A percentile compares a stretch with the other conserved stretches of the same genome.
Conservation (phyloP, 2,113 vertebrate species). For the Phrynosoma blainvillii region DNA sequence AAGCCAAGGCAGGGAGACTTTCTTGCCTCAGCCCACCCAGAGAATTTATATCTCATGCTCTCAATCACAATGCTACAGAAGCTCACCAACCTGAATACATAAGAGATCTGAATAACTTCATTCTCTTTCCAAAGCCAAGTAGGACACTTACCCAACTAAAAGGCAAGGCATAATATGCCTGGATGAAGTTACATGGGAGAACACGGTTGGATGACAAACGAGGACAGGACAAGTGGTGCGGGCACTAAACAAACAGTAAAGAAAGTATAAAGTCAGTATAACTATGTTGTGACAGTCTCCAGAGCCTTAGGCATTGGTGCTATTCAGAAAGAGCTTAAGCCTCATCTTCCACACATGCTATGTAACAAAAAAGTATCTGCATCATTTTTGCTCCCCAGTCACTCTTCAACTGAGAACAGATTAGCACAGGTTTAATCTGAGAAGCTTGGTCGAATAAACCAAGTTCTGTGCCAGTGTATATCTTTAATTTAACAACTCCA, state of each 20-base stretch:
- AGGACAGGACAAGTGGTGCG: constrained; percentile 85
- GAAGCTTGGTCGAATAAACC: neutral
- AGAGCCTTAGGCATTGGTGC: neutral
- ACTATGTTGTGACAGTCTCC: too few relatives aligned
- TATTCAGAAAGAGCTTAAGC: neutral
- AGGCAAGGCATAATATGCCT: constrained; percentile 79
- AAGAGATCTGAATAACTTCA: too few relatives aligned
- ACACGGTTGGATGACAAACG: constrained; percentile 67
- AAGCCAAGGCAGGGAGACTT: neutral
- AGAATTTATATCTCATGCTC: neutral
- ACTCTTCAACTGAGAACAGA: too few relatives aligned
- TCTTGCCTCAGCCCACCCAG: neutral
- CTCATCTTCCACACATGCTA: neutral
- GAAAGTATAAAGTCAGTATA: neutral
- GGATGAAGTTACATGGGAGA: constrained; percentile 86
- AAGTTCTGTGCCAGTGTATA: too few relatives aligned
- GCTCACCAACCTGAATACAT: neutral
- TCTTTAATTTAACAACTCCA: neutral
- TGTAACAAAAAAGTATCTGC: neutral
- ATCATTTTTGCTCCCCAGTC: neutral
- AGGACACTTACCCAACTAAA: constrained; percentile 76
- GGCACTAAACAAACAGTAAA: constrained; percentile 66
- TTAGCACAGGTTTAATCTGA: neutral
- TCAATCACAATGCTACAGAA: neutral
- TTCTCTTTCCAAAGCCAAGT: neutral